A percentile compares a stretch with the other conserved stretches of the same genome.
Conservation (phyloP, 1,140 invertebrate genomes). For the Bombus sibiricus region DNA sequence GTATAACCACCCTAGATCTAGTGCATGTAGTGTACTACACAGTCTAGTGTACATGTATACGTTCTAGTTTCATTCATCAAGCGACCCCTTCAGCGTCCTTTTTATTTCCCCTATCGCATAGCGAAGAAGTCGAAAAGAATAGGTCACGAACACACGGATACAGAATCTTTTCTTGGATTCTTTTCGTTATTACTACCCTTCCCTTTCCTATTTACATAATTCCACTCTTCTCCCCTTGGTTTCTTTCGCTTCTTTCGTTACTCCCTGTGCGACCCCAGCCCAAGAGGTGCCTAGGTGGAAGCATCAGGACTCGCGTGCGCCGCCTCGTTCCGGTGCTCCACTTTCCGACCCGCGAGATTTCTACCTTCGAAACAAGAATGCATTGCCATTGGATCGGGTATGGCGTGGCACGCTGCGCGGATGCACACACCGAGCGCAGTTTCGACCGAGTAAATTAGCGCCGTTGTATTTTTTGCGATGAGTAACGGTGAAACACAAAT, state of each 20-base stretch:
- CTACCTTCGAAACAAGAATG: slow-evolving; percentile 6
- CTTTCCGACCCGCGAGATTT: slow-evolving; percentile 43
- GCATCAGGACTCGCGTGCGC: background rate
- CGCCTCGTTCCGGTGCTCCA: slow-evolving; percentile 37
- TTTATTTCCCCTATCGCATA: background rate
- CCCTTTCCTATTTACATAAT: slow-evolving; percentile 38
- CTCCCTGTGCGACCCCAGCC: background rate
- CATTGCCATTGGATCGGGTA: background rate
- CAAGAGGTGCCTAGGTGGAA: background rate
- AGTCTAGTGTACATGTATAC: background rate
- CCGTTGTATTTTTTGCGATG: slow-evolving; percentile 30
- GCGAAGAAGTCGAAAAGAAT: background rate
- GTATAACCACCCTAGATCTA: slow-evolving; percentile 7
- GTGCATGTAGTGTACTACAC: background rate
- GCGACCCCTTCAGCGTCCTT: background rate
- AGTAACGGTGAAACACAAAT: slow-evolving; percentile 44
- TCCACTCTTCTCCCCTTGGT: background rate
- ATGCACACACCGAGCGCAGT: slow-evolving; percentile 18
- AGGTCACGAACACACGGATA: background rate
- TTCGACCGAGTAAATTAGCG: slow-evolving; percentile 5
- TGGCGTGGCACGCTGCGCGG: background rate
- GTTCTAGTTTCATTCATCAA: slow-evolving; percentile 19
- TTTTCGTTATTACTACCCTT: slow-evolving; percentile 11
- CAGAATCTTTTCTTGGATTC: background rate
- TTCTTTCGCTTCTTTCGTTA: background rate